Evolutionary conservation across 2,797 vertebrate genomes (phyloP), one percentile per base, ranked within the genome.

Genomic region (Syngnathus acus): DNA sequence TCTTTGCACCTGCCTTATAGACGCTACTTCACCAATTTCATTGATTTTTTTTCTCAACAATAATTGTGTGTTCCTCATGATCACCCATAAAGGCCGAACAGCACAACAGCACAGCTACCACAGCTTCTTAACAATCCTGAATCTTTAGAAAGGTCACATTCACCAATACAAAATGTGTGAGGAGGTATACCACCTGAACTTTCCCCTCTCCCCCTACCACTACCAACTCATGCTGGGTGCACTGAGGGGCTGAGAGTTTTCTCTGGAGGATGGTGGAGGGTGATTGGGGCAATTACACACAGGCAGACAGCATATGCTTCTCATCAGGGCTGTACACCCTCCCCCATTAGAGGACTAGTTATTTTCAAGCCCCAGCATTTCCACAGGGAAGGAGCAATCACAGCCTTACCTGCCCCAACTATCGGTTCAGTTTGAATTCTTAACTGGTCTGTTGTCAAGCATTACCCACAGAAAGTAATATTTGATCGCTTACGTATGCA

Each of bases 251-350:
- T 88, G 67, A 53, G 65, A 75, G 85, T 65, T 74, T 76, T 85
- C 87, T 86, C 82, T 77, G 62, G 85, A 77, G 74, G 72, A 76
- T 82, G 74, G 60, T 77, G 71, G 53, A 64, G 80, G 76, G 80
- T 74, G 86, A 88, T 82, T 87, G 88, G 81, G 84, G 85, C 90
- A 91, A 91, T 91, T 91, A 86, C 89, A 88, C 78, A 83, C 86
- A 86, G 86, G 87, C 87, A 90, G 87, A 86, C 88, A 88, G 87
- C 91, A 92, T 91, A 88, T 92, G 91, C 88, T 92, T 91, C 90
- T 87, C 89, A 91, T 92, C 90, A 92, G 83, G 51, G 82, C 77
- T 78, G 74, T 80, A 87, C 81, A 86, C 84, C 86, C 84, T 79
- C 81, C 85, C 82, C 85, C 82, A 86, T 76, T 84, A 82, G 77